Base-by-base conservation (phyloP, 2,888 invertebrate species). In the Dilophus febrilis region DNA sequence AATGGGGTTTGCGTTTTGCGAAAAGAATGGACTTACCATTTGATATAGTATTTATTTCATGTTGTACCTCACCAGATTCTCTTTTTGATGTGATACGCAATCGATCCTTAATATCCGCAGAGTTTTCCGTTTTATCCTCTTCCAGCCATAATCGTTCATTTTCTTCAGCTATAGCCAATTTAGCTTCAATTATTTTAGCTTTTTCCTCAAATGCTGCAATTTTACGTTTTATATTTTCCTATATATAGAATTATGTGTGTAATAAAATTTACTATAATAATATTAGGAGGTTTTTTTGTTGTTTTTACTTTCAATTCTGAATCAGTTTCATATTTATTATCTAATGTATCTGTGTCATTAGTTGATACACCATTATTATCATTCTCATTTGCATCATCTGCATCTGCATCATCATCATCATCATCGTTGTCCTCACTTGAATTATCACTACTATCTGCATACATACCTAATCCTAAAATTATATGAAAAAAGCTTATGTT, bases 391-490 rank as follows among this genome's bases (percentile, higher is more conserved):
- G n/a, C n/a, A n/a, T n/a, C n/a, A 14, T 61, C 59, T 3, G 75
- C 64, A 42, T 68, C 57, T 32, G 63, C 64, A 38, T 64, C 64
- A 35, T 61, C 63, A 44, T 63, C 64, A 32, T 50, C 51, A 28
- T 51, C 62, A 17, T 66, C 69, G 8, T 56, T 61, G 12, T 55
- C 64, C 46, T 27, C 18, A 29, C 16, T 28, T 13, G 69, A 69
- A 47, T 68, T 74, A 8, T 22, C 71, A 51, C 62, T 66, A 49
- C 77, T 79, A 59, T 78, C 78, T 54, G 76, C 84, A 64, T 86
- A 86, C 49, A 77, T 84, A 57, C 81, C 85, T 68, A 87, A 73
- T 56, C 86, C 86, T 83, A 74, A 61, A 63, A 59, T 64, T 51
- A 22, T n/a, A 33, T 33, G 8, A 22, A 8, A 22, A 4, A 22